phyloP scores from a whole-genome alignment of 2,113 vertebrate genomes.

The Amphiprion ocellaris region DNA sequence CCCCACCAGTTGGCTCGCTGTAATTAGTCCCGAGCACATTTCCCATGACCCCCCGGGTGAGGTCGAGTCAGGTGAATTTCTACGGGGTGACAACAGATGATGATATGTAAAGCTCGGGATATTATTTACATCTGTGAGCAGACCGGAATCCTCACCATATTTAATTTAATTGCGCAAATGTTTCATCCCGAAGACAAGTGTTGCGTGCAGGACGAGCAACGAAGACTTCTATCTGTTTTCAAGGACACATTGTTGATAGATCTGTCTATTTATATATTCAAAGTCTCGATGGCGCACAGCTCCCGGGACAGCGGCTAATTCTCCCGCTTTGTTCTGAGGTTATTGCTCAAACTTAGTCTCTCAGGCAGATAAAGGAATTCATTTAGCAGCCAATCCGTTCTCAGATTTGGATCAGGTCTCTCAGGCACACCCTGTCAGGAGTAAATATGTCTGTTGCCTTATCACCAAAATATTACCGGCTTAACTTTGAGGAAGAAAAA shows the following conservation, averaged over 20 bases:
- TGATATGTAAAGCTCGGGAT: slow-evolving; percentile 46
- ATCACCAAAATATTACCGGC: slow-evolving; percentile 69
- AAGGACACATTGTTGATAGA: slow-evolving; percentile 52
- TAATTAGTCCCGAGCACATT: slow-evolving; percentile 71
- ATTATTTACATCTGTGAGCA: slow-evolving; percentile 21
- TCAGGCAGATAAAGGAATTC: slow-evolving; percentile 75
- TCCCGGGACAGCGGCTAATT: slow-evolving; percentile 59
- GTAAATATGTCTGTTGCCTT: slow-evolving; percentile 74
- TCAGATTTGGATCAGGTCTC: slow-evolving; percentile 74
- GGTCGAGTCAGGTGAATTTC: slow-evolving; percentile 37
- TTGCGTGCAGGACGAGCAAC: background rate
- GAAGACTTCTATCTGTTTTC: slow-evolving; percentile 40
- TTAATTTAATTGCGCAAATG: slow-evolving; percentile 38
- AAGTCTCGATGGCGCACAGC: slow-evolving; percentile 20
- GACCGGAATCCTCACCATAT: background rate
- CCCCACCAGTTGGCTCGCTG: slow-evolving; percentile 71
- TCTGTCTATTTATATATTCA: slow-evolving; percentile 53
- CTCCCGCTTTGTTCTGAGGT: slow-evolving; percentile 67
- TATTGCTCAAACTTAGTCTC: slow-evolving; percentile 68
- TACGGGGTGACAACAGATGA: slow-evolving; percentile 51
- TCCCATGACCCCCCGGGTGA: slow-evolving; percentile 73
- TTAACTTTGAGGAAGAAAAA: slow-evolving; percentile 44
- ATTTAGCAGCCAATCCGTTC: slow-evolving; percentile 75
- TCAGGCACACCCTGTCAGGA: slow-evolving; percentile 54
- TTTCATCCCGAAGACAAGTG: slow-evolving; percentile 27